These are phyloP conservation scores for Atta colombica DNA, from an alignment of 1,140 invertebrate species.

Conservation along the genomic window DNA sequence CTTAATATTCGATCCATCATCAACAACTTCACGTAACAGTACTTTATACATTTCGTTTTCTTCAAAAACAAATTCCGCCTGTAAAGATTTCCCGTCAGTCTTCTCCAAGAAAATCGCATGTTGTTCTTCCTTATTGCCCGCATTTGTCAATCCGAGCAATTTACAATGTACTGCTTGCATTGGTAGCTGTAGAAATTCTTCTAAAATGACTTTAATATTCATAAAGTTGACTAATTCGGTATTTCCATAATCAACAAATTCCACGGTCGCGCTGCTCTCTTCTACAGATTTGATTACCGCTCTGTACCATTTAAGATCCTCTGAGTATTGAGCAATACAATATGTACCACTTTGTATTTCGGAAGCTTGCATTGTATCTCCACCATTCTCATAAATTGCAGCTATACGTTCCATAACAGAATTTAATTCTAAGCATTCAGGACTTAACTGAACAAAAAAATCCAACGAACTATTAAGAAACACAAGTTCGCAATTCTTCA, in stretches of 20 bases:
- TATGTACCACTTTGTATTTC: constrained; percentile 64
- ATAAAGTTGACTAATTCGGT: constrained; percentile 75
- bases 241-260: constrained; percentile 88
- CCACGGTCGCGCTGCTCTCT: constrained; percentile 77
- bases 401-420: constrained; percentile 83
- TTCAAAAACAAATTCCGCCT: constrained; percentile 81
- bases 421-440: constrained; percentile 82
- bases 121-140: neutral
- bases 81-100: constrained; percentile 70
- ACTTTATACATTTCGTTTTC: constrained; percentile 80
- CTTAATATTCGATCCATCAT: constrained; percentile 39
- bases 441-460: constrained; percentile 86
- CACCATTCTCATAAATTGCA: constrained; percentile 75
- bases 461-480: constrained; percentile 81
- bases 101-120: constrained; percentile 38
- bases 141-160: constrained; percentile 75
- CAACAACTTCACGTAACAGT: constrained; percentile 73
- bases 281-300: constrained; percentile 85
- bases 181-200: constrained; percentile 78
- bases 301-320: constrained; percentile 87
- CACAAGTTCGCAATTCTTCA: constrained; percentile 79
- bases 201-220: constrained; percentile 81
- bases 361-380: constrained; percentile 65
- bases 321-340: constrained; percentile 87
- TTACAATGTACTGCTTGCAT: constrained; percentile 83